phyloP scores from a whole-genome alignment of 2,888 invertebrate species.

The Nephrotoma flavescens region DNA sequence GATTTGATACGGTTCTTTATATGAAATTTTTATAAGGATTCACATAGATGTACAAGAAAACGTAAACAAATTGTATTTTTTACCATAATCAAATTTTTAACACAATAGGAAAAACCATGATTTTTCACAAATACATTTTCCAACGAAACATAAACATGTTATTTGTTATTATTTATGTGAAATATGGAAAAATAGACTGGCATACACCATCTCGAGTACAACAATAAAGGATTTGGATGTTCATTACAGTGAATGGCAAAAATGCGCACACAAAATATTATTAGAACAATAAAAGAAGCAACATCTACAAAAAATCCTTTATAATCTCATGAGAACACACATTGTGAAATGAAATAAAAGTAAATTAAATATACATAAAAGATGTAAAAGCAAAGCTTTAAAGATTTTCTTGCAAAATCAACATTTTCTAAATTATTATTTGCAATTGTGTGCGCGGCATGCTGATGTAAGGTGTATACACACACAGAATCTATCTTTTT shows the following conservation, averaged over 20 bases:
- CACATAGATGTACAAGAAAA: neutral
- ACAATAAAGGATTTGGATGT: neutral
- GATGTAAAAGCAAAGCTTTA: neutral
- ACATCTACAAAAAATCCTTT: neutral
- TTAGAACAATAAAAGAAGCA: neutral
- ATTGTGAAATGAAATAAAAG: neutral
- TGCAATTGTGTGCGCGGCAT: neutral
- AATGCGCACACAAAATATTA: neutral
- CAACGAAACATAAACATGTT: neutral
- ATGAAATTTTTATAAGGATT: neutral
- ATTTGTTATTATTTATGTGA: neutral
- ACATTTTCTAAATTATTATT: neutral
- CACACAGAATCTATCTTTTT: neutral
- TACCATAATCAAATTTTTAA: neutral
- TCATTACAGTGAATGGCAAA: neutral
- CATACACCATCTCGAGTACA: neutral
- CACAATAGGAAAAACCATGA: neutral
- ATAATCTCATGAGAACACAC: neutral
- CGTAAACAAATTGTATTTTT: neutral
- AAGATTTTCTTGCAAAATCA: neutral
- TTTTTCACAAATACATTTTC: neutral
- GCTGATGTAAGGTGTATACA: too few species aligned
- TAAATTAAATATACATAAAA: neutral
- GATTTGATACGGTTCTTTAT: neutral
- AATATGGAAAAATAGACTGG: neutral